Evolutionary conservation across 2,113 vertebrate species (phyloP), one percentile per base, ranked within the genome.

Genomic region (Eonycteris spelaea): DNA sequence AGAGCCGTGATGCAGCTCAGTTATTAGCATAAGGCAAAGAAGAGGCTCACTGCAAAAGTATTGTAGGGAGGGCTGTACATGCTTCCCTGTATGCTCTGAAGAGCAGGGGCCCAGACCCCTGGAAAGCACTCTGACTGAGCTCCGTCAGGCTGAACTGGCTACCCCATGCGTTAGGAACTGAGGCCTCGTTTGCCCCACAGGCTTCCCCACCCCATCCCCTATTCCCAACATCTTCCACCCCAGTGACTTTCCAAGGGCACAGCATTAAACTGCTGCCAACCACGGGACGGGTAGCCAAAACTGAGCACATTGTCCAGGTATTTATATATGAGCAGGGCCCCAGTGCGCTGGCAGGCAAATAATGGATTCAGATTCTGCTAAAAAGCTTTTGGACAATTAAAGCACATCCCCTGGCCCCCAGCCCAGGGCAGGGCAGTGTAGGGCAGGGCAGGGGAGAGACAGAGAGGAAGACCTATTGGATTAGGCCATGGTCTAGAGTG

Each of bases 311-410:
- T 75, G 86, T 86, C 83, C 74, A 97, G 95, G 96, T 86, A 91
- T 89, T 97, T 84, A 53, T 80, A 83, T 95, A 94, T 55, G 89
- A 75, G 83, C 93, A 65, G 57, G 85, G 93, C 91, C 94, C 89
- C 78, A 30, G 71, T 0, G 0, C 12, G 1, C 86, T 96, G 94
- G 94, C 97, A 91, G 89, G n/a, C 71, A 73, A 82, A 96, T 92
- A 97, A 96, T 82, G 86, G 88, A 91, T 51, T 78, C 71, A 53
- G 68, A 96, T 65, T 90, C 94, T 97, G 86, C 95, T 97, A 75
- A 94, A 97, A 97, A 96, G 63, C 88, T 90, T 88, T 96, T 63
- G 77, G 57, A 91, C 94, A 91, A 90, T 95, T 86, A 93, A 89
- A 97, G 74, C 51, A 90, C 38, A 59, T 78, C 67, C 57, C 63